Evolutionary conservation across 2,113 vertebrate genomes (phyloP).

Genomic region (Octodon degus): DNA sequence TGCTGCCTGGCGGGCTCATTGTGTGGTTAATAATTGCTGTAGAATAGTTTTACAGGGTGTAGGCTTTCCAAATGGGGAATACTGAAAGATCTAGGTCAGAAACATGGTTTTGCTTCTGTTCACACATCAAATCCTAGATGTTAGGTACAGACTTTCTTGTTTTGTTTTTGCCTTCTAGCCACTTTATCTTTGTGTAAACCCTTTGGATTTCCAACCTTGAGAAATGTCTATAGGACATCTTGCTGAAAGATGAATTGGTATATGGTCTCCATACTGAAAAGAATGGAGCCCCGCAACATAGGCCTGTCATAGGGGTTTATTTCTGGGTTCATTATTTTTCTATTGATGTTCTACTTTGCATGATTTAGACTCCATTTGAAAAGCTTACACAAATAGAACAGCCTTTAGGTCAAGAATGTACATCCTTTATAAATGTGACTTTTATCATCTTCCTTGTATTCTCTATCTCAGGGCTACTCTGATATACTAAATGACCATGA

Average conservation of each 20-base stretch:
- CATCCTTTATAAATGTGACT: not conserved
- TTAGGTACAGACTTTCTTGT: not conserved
- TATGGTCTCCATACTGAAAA: not conserved
- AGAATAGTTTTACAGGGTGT: conserved; percentile 82
- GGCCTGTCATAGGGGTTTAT: no score
- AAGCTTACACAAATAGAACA: conserved; percentile 35
- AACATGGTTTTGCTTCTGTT: conserved; percentile 23
- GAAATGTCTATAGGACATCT: conserved; percentile 4
- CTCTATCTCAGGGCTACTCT: not conserved
- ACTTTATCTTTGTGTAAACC: not conserved
- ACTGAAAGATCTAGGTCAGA: conserved; percentile 35
- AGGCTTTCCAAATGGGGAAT: conserved; percentile 62
- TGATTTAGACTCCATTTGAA: conserved; percentile 23
- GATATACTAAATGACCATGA: not conserved
- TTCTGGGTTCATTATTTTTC: not conserved
- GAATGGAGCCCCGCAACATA: not conserved
- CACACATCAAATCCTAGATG: not conserved
- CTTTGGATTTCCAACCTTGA: not conserved
- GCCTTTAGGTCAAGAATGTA: not conserved
- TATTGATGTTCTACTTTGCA: not conserved
- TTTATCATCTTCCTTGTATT: not conserved
- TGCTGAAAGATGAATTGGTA: not conserved
- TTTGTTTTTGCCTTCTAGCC: not conserved
- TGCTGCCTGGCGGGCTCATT: conserved; percentile 71
- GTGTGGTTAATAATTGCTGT: conserved; percentile 79